Percentiles rank a stretch among this genome's conserved stretches.
Conservation (phyloP, 2,797 vertebrate species). For the Petrocephalus sullivani region DNA sequence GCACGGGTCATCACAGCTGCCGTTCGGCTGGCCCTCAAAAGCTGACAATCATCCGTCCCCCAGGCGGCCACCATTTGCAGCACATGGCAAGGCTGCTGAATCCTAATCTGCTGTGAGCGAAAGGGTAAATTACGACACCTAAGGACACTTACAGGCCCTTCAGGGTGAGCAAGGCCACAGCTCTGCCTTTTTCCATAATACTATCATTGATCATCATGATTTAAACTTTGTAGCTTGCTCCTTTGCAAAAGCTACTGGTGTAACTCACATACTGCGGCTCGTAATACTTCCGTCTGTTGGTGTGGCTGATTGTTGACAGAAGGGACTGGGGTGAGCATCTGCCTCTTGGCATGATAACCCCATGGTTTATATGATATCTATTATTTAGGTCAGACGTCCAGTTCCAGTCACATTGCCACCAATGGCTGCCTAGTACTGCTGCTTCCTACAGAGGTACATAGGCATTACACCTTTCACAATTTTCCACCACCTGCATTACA, state of each 20-base stretch:
- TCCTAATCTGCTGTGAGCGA: neutral
- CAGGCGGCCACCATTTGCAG: neutral
- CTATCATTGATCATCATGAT: neutral
- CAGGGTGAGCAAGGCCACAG: neutral
- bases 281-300: neutral
- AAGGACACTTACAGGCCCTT: neutral
- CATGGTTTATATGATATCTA: neutral
- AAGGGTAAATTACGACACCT: neutral
- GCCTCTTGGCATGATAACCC: neutral
- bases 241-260: neutral
- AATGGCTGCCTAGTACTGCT: neutral
- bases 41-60: neutral
- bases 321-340: neutral
- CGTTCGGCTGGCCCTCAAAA: neutral
- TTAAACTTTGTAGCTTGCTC: neutral
- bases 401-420: neutral
- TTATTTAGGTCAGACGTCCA: neutral
- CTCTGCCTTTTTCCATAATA: neutral
- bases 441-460: neutral
- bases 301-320: neutral
- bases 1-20: constrained; percentile 27
- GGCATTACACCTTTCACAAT: neutral
- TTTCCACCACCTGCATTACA: neutral
- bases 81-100: neutral
- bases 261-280: neutral